phyloP scores from a whole-genome alignment of 2,797 vertebrate genomes.

The Coregonus ussuriensis region DNA sequence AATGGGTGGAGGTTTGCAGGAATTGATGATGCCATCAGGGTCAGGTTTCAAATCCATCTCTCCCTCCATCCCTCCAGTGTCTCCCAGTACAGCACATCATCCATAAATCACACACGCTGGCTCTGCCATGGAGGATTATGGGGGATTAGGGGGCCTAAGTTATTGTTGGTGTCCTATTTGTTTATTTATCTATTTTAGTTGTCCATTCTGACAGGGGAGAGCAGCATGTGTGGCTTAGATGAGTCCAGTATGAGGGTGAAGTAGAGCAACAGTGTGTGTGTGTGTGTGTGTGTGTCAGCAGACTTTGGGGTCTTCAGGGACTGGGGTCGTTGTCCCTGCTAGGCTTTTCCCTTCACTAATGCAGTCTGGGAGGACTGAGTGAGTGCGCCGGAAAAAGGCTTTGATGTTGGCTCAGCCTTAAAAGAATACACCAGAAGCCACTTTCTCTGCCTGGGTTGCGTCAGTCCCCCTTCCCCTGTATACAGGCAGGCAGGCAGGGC shows the following conservation, averaged over 20 bases:
- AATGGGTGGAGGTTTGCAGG: slow-evolving; percentile 25
- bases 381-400: slow-evolving; percentile 47
- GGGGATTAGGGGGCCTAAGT: slow-evolving; percentile 5
- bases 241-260: slow-evolving; percentile 16
- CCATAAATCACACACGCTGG: slow-evolving; percentile 26
- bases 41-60: slow-evolving; percentile 43
- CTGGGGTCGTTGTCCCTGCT: slow-evolving; percentile 18
- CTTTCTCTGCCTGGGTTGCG: slow-evolving; percentile 16
- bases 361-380: slow-evolving; percentile 37
- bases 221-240: slow-evolving; percentile 15
- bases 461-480: not conserved
- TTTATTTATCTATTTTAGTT: slow-evolving; percentile 27
- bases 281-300: not conserved
- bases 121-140: slow-evolving; percentile 16
- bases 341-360: slow-evolving; percentile 44
- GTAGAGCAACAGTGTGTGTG: slow-evolving; percentile 25
- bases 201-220: not conserved
- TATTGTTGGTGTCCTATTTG: slow-evolving; percentile 14
- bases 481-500: not conserved
- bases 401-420: slow-evolving; percentile 58
- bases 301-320: slow-evolving; percentile 29
- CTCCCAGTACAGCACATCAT: slow-evolving; percentile 6
- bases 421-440: slow-evolving; percentile 29
- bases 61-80: slow-evolving; percentile 25
- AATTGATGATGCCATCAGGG: slow-evolving; percentile 37